Percentiles rank a stretch among this genome's conserved stretches.
Conservation (phyloP, 2,797 vertebrate genomes). For the Pelochelys cantorii region DNA sequence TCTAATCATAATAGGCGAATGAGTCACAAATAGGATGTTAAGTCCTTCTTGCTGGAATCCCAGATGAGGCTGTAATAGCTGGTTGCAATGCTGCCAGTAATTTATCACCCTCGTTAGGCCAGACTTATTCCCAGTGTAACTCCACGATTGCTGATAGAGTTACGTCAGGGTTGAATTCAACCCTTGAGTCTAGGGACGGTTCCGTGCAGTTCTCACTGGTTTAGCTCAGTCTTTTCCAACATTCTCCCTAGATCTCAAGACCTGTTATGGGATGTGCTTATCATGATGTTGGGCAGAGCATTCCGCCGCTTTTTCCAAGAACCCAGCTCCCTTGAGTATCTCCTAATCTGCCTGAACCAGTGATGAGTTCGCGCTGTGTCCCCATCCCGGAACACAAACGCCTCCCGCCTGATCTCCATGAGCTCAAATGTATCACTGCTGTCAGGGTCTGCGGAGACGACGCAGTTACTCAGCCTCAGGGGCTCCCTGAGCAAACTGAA, state of each 20-base stretch:
- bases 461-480: constrained; percentile 90
- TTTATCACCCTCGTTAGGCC: background rate
- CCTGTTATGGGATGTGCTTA: constrained; percentile 84
- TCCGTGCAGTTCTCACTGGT: background rate
- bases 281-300: constrained; percentile 95
- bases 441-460: constrained; percentile 90
- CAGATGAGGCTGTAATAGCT: background rate
- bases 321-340: constrained; percentile 88
- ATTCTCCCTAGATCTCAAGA: constrained; percentile 34
- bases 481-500: constrained; percentile 91
- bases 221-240: background rate
- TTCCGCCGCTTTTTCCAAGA: constrained; percentile 93
- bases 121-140: background rate
- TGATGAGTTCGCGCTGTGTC: constrained; percentile 92
- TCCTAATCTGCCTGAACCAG: constrained; percentile 92
- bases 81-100: background rate
- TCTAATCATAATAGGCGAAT: background rate
- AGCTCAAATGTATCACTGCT: constrained; percentile 93
- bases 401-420: constrained; percentile 91
- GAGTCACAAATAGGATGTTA: background rate
- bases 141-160: background rate
- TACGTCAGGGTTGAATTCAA: background rate
- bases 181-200: background rate
- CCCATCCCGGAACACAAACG: constrained; percentile 90
- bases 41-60: constrained; percentile 44